A percentile compares a stretch with the other conserved stretches of the same genome.
phyloP scores from a whole-genome alignment of 2,113 vertebrate genomes.

The Numida meleagris region DNA sequence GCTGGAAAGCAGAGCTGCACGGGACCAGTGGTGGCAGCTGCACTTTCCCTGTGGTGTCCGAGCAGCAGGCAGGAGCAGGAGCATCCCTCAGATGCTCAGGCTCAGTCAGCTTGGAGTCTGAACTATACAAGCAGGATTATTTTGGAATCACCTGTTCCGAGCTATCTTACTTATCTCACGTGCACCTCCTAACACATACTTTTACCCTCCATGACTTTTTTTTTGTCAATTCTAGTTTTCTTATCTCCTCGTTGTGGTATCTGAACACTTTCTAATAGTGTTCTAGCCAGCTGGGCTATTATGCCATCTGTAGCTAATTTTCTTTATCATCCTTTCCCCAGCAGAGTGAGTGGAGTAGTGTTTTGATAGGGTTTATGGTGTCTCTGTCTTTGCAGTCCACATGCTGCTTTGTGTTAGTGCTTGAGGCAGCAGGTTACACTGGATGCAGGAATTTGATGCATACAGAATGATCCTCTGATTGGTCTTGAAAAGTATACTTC shows the following conservation, averaged over 20 bases:
- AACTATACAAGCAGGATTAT: not conserved
- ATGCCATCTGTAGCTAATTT: not conserved
- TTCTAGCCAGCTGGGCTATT: not conserved
- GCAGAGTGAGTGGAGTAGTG: not conserved
- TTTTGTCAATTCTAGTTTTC: not conserved
- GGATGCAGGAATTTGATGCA: not conserved
- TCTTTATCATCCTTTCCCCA: not conserved
- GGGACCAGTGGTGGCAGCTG: rapidly evolving
- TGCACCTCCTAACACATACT: not conserved
- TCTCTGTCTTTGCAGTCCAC: not conserved
- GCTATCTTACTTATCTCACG: not conserved
- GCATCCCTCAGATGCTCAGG: rapidly evolving
- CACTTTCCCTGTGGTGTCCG: rapidly evolving
- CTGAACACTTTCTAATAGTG: not conserved
- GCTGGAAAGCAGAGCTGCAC: not conserved
- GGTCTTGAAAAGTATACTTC: not conserved
- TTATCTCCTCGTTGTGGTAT: not conserved
- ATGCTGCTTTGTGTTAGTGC: not conserved
- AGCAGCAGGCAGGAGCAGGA: not conserved
- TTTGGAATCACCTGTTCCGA: not conserved
- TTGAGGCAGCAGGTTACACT: not conserved
- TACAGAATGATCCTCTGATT: not conserved
- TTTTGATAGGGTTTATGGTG: not conserved
- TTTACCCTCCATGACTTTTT: not conserved
- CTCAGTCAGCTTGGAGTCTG: not conserved